Percentiles rank a stretch among this genome's conserved stretches.
Evolutionary conservation across 1,140 invertebrate species (phyloP).

Genomic region (Macrobrachium rosenbergii): DNA sequence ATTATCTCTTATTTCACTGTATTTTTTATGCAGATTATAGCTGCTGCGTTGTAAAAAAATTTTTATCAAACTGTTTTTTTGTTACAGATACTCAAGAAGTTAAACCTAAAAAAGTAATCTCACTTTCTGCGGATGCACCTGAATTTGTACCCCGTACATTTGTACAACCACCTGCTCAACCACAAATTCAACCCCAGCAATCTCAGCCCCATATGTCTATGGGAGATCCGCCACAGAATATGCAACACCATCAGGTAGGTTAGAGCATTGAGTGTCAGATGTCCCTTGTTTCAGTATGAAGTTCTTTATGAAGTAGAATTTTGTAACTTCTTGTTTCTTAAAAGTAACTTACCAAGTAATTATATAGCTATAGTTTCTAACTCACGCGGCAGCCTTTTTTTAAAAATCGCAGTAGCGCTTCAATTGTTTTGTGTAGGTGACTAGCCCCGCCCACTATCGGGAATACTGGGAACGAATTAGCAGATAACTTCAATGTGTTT

Average conservation of each 20-base stretch:
- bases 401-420: too few species aligned
- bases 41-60: too few species aligned
- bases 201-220: constrained; percentile 32
- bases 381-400: too few species aligned
- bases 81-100: constrained; percentile 30
- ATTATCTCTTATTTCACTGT: too few species aligned
- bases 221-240: constrained; percentile 32
- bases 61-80: neutral
- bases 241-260: constrained; percentile 48
- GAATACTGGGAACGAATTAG: too few species aligned
- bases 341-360: neutral
- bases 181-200: constrained; percentile 7
- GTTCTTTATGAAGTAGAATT: neutral
- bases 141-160: constrained; percentile 50
- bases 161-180: constrained; percentile 21
- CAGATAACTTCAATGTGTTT: too few species aligned
- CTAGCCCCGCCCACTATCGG: too few species aligned
- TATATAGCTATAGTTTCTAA: too few species aligned
- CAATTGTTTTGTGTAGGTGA: too few species aligned
- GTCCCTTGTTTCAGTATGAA: neutral
- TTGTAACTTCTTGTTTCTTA: too few species aligned
- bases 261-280: neutral
- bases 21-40: too few species aligned
- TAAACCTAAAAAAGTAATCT: constrained; percentile 40
- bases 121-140: constrained; percentile 45